Conservation (phyloP, 2,888 invertebrate genomes). For the Liodrosophila aerea region DNA sequence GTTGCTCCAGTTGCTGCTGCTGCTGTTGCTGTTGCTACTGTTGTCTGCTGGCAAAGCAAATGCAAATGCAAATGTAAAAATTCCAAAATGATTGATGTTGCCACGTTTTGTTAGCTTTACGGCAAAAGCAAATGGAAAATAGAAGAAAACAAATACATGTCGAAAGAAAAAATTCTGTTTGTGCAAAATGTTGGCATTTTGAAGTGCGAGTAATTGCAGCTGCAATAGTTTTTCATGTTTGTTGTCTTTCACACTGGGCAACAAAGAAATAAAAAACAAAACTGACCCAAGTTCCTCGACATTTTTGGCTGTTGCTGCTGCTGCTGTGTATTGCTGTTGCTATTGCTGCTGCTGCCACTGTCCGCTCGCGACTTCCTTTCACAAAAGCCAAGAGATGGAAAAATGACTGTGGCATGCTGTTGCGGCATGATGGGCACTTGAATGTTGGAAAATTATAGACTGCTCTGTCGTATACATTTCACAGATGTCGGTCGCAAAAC, state of each 20-base stretch:
- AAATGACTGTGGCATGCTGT: conserved; percentile 60
- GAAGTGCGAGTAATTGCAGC: conserved; percentile 77
- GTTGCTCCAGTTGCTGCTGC: conserved; percentile 12
- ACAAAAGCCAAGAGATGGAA: conserved; percentile 54
- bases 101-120: conserved; percentile 42
- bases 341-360: conserved; percentile 22
- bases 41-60: conserved; percentile 29
- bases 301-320: conserved; percentile 24
- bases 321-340: too few species aligned
- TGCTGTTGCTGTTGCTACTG: conserved; percentile 34
- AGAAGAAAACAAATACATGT: conserved; percentile 32
- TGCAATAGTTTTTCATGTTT: conserved; percentile 75
- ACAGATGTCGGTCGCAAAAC: conserved; percentile 57
- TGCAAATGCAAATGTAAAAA: conserved; percentile 51
- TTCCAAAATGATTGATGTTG: conserved; percentile 71
- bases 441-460: conserved; percentile 71
- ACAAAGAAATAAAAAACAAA: conserved; percentile 1
- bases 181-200: conserved; percentile 73
- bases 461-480: conserved; percentile 54
- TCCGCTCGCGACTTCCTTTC: conserved; percentile 60
- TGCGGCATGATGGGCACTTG: conserved; percentile 65
- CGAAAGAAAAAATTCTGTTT: conserved; percentile 73
- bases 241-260: conserved; percentile 42
- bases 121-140: not conserved
- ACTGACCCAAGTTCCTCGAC: not conserved